Evolutionary conservation across 2,888 invertebrate genomes (phyloP).

Genomic region (Pasiphila rectangulata): DNA sequence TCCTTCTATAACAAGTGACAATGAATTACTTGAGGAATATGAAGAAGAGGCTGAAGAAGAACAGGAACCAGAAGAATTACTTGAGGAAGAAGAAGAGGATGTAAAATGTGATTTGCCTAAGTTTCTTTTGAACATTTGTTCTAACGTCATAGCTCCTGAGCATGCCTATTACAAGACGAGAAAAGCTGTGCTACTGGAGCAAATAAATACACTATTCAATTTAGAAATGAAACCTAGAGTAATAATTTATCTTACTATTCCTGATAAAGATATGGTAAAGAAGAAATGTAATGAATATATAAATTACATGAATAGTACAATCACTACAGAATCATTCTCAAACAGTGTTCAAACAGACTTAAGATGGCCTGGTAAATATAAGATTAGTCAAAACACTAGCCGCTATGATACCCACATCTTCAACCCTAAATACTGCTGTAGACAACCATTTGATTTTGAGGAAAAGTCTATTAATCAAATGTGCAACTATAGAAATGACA

Average conservation of each 20-base stretch:
- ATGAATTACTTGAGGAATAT: slow-evolving; percentile 16
- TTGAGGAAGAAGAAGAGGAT: slow-evolving; percentile 44
- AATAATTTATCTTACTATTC: slow-evolving; percentile 79
- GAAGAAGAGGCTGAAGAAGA: slow-evolving; percentile 36
- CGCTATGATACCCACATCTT: slow-evolving; percentile 45
- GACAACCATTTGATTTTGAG: slow-evolving; percentile 67
- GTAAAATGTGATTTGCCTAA: slow-evolving; percentile 55
- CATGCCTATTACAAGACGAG: slow-evolving; percentile 47
- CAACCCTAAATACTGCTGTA: slow-evolving; percentile 70
- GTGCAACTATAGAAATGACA: slow-evolving; percentile 69
- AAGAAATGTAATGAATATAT: slow-evolving; percentile 57
- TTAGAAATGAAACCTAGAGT: slow-evolving; percentile 66
- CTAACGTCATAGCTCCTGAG: slow-evolving; percentile 41
- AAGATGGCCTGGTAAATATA: slow-evolving; percentile 61
- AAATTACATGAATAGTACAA: slow-evolving; percentile 48
- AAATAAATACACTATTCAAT: slow-evolving; percentile 54
- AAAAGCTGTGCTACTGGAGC: slow-evolving; percentile 49
- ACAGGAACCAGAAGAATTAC: slow-evolving; percentile 37
- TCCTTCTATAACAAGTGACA: slow-evolving; percentile 41
- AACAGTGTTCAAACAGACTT: slow-evolving; percentile 38
- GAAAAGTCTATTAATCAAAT: slow-evolving; percentile 68
- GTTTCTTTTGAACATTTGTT: slow-evolving; percentile 56
- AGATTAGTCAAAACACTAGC: slow-evolving; percentile 44
- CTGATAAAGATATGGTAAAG: slow-evolving; percentile 74
- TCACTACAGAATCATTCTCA: slow-evolving; percentile 43